A percentile compares a stretch with the other conserved stretches of the same genome.
These are phyloP conservation scores for Cyclopterus lumpus DNA, from an alignment of 2,797 vertebrate species.

Conservation along the genomic window DNA sequence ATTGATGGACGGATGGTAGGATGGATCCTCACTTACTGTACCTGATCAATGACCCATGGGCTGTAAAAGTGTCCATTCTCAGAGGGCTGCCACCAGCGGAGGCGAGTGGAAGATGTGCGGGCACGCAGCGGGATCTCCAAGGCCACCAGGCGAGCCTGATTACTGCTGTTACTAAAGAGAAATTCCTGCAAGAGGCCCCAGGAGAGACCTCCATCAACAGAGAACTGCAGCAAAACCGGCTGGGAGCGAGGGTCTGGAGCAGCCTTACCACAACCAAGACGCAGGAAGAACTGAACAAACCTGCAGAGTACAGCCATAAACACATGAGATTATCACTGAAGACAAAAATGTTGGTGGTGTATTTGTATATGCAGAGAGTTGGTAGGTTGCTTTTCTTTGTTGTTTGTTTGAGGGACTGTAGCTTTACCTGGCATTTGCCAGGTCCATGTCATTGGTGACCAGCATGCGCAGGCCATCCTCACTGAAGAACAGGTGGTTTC, in stretches of 20 bases:
- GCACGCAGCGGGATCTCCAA: conserved; percentile 94
- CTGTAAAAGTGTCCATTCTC: conserved; percentile 97
- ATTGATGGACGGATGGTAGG: conserved; percentile 3
- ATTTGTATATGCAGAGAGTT: conserved; percentile 25
- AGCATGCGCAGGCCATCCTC: conserved; percentile 97
- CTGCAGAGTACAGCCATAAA: conserved; percentile 69
- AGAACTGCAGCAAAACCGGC: conserved; percentile 95
- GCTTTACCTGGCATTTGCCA: conserved; percentile 94
- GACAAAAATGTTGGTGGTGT: neutral
- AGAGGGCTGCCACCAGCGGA: conserved; percentile 98
- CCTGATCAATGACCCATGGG: conserved; percentile 99
- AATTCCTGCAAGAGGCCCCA: conserved; percentile 98
- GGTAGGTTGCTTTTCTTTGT: conserved; percentile 44
- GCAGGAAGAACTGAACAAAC: conserved; percentile 98
- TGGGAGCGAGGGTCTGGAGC: conserved; percentile 96
- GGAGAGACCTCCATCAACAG: conserved; percentile 91
- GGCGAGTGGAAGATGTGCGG: conserved; percentile 88
- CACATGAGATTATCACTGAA: neutral
- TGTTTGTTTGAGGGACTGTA: conserved; percentile 45
- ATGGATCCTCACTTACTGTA: conserved; percentile 65
- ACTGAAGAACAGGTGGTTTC: conserved; percentile 98
- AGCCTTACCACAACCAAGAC: conserved; percentile 96
- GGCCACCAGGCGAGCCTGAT: conserved; percentile 93
- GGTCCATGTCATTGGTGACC: conserved; percentile 93
- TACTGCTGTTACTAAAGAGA: conserved; percentile 97